phyloP scores from a whole-genome alignment of 2,888 invertebrate genomes.

The Microdon myrmicae region DNA sequence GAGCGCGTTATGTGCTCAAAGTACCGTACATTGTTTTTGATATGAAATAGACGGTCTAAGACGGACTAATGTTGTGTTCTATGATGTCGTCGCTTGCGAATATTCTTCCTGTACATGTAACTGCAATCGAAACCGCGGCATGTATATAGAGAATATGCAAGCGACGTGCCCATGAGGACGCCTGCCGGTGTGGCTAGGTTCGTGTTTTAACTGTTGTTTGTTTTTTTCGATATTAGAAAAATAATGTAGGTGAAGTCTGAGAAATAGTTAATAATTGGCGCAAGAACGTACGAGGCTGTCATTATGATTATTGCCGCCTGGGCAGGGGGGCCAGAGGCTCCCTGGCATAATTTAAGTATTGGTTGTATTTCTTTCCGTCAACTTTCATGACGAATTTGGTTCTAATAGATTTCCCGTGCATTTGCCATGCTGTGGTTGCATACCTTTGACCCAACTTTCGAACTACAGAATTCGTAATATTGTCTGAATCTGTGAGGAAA shows the following conservation, averaged over 20 bases:
- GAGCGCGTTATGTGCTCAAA: conserved; percentile 41
- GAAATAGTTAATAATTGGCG: conserved; percentile 47
- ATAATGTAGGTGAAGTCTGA: conserved; percentile 53
- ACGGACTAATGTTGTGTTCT: too few species aligned
- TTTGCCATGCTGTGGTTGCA: too few species aligned
- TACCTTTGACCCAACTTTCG: too few species aligned
- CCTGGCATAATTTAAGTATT: conserved; percentile 25
- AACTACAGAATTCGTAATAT: too few species aligned
- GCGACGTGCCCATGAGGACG: conserved; percentile 14
- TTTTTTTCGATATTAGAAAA: conserved; percentile 38
- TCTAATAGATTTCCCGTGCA: too few species aligned
- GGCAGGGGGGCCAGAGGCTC: conserved; percentile 37
- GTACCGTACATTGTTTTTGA: conserved; percentile 50
- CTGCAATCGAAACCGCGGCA: conserved; percentile 21
- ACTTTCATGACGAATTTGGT: too few species aligned
- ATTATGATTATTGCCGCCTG: conserved; percentile 25
- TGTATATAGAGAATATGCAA: too few species aligned
- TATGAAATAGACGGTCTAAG: conserved; percentile 38
- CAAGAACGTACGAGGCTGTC: conserved; percentile 31
- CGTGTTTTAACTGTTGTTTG: conserved; percentile 45
- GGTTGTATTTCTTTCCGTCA: neutral
- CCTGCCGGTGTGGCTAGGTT: conserved; percentile 29
- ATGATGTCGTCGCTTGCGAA: conserved; percentile 12
- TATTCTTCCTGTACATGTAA: conserved; percentile 26
- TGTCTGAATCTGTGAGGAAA: too few species aligned